Conservation (phyloP, 2,797 vertebrate genomes). For the Cyclopterus lumpus region DNA sequence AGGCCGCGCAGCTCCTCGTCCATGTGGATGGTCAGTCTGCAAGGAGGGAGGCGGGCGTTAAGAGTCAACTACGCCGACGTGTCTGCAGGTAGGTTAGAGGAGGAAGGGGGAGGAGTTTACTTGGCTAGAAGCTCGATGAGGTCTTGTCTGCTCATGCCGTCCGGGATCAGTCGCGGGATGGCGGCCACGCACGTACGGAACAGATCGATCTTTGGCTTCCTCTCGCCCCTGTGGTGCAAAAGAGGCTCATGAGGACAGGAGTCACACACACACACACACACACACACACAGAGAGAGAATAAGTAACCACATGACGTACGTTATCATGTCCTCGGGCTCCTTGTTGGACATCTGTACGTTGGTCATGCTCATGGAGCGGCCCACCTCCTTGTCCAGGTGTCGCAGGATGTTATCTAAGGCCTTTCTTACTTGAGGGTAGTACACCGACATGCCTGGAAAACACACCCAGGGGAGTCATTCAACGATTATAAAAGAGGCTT, state of each 20-base stretch:
- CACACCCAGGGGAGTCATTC: constrained; percentile 13
- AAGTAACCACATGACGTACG: constrained; percentile 85
- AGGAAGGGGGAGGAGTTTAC: constrained; percentile 76
- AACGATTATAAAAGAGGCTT: background rate
- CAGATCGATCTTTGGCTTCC: constrained; percentile 99
- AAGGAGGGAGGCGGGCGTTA: background rate
- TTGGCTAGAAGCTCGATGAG: constrained; percentile 97
- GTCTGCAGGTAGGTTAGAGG: background rate
- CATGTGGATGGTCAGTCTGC: constrained; percentile 97
- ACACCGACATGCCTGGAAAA: constrained; percentile 94
- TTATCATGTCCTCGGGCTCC: constrained; percentile 99
- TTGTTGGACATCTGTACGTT: constrained; percentile 99
- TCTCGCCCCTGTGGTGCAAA: constrained; percentile 89
- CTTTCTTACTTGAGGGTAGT: constrained; percentile 98
- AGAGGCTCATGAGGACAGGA: constrained; percentile 25
- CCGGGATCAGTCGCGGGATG: constrained; percentile 97
- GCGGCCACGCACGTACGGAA: constrained; percentile 98
- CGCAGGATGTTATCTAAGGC: constrained; percentile 96
- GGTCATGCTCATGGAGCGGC: constrained; percentile 99
- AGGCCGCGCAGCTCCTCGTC: constrained; percentile 97
- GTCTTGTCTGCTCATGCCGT: constrained; percentile 99
- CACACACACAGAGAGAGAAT: too few species aligned
- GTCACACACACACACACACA: background rate
- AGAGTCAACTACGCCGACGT: background rate
- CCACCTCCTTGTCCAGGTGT: constrained; percentile 98